These are phyloP conservation scores for Gopherus evgoodei DNA, from an alignment of 2,113 vertebrate species.

Conservation along the genomic window DNA sequence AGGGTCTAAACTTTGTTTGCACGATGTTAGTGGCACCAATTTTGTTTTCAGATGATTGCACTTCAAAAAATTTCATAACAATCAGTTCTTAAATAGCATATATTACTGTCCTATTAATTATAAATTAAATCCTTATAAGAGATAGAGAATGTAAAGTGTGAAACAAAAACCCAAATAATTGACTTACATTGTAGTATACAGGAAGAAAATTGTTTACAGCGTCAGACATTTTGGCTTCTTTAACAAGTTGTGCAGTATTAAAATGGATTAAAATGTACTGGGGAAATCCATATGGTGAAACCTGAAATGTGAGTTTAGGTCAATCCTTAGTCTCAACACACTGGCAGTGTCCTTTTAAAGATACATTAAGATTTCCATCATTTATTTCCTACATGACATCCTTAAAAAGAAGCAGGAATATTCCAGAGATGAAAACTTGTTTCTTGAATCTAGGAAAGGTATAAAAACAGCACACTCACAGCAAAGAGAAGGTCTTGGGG, in stretches of 20 bases:
- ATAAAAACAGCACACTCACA: not conserved
- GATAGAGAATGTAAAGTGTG: slow-evolving; percentile 30
- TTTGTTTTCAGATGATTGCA: not conserved
- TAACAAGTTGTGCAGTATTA: not conserved
- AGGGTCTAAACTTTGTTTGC: not conserved
- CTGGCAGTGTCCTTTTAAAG: not conserved
- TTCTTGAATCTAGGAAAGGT: not conserved
- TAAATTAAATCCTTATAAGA: slow-evolving; percentile 57
- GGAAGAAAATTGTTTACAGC: slow-evolving; percentile 17
- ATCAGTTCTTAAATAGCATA: slow-evolving; percentile 14
- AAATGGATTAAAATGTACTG: not conserved
- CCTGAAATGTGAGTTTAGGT: slow-evolving; percentile 6
- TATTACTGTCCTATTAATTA: not conserved
- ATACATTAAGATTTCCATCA: not conserved
- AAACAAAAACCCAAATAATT: slow-evolving; percentile 12
- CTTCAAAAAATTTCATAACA: not conserved
- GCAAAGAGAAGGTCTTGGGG: fast-evolving
- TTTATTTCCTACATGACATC: not conserved
- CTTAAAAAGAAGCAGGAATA: not conserved
- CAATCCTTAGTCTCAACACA: not conserved
- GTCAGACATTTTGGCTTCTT: not conserved
- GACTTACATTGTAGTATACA: slow-evolving; percentile 10
- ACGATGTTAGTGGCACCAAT: not conserved
- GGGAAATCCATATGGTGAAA: not conserved
- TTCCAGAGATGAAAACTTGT: not conserved